Percentiles rank a stretch among this genome's conserved stretches.
Evolutionary conservation across 2,797 vertebrate genomes (phyloP).

Genomic region (Orientallactaga sibirica): DNA sequence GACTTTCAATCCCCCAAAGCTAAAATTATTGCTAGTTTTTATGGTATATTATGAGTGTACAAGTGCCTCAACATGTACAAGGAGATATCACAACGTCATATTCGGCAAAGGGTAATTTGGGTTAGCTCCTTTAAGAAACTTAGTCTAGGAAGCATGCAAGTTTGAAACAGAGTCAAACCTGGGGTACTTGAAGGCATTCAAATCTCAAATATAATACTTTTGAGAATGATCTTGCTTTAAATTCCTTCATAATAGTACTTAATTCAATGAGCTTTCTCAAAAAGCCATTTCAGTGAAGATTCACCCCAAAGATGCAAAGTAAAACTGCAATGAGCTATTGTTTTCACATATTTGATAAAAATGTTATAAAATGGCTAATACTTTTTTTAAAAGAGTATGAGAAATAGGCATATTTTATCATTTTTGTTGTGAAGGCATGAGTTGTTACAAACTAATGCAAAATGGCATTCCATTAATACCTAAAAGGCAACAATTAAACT

Average conservation of each 20-base stretch:
- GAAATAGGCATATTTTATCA: neutral
- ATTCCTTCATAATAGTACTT: neutral
- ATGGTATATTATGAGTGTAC: neutral
- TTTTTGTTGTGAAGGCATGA: neutral
- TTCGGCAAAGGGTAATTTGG: neutral
- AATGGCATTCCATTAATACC: neutral
- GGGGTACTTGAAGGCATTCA: neutral
- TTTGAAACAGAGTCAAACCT: neutral
- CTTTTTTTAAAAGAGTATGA: neutral
- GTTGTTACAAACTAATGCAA: neutral
- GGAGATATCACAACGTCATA: neutral
- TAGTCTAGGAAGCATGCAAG: neutral
- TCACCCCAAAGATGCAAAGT: conserved; percentile 30
- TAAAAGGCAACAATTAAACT: conserved; percentile 25
- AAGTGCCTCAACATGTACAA: neutral
- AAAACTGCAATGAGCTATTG: neutral
- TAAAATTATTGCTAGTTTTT: neutral
- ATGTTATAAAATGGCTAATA: neutral
- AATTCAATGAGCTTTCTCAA: conserved; percentile 1
- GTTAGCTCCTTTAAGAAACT: neutral
- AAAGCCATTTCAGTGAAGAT: neutral
- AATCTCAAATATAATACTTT: neutral
- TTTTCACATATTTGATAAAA: conserved; percentile 40
- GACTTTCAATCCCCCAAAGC: neutral
- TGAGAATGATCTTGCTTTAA: conserved; percentile 4